phyloP scores from a whole-genome alignment of 2,888 invertebrate genomes.

The Lithophane ornitopus region DNA sequence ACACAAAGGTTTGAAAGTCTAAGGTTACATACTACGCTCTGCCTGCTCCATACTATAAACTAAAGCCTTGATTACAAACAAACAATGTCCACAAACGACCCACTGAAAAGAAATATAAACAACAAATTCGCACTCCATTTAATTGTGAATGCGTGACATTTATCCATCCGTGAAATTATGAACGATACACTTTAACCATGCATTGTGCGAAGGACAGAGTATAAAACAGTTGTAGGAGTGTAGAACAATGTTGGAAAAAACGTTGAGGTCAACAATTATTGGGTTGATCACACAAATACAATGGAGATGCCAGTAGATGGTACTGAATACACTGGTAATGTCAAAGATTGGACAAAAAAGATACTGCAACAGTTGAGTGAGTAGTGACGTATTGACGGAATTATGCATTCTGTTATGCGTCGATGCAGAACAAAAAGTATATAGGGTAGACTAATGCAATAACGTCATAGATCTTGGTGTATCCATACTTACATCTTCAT shows the following conservation, averaged over 20 bases:
- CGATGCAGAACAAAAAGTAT: not conserved
- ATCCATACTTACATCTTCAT: not conserved
- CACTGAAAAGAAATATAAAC: constrained; percentile 35
- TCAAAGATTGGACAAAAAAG: constrained; percentile 33
- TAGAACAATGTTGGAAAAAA: constrained; percentile 52
- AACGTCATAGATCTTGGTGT: not conserved
- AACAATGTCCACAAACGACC: constrained; percentile 26
- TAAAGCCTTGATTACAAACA: constrained; percentile 41
- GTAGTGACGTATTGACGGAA: not conserved
- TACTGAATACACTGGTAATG: constrained; percentile 38
- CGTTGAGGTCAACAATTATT: constrained; percentile 54
- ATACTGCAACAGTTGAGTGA: not conserved
- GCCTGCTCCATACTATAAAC: not conserved
- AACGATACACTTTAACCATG: constrained; percentile 51
- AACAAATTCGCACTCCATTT: constrained; percentile 49
- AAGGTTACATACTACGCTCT: constrained; percentile 15
- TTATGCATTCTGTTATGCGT: not conserved
- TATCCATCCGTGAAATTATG: constrained; percentile 48
- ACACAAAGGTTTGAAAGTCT: not conserved
- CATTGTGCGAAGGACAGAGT: constrained; percentile 42
- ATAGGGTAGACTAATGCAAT: not conserved
- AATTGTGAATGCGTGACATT: constrained; percentile 55
- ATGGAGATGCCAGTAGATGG: constrained; percentile 50
- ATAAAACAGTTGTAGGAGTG: constrained; percentile 43
- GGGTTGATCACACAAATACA: constrained; percentile 54